Evolutionary conservation across 2,888 invertebrate genomes (phyloP).

Genomic region (Apodemia mormo): DNA sequence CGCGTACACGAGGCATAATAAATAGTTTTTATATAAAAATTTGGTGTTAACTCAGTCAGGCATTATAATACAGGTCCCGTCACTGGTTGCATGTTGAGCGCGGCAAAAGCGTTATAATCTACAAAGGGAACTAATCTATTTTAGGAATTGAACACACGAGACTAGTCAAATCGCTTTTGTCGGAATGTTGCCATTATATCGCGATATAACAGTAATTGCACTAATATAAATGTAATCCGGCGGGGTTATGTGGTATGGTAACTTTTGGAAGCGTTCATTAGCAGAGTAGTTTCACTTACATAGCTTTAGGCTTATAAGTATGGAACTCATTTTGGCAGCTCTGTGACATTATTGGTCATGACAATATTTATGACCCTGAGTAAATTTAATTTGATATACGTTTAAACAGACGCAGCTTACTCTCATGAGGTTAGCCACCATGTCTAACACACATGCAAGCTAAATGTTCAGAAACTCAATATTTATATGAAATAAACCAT

Average conservation of each 20-base stretch:
- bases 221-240: slow-evolving; percentile 36
- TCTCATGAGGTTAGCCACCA: neutral
- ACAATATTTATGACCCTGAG: neutral
- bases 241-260: slow-evolving; percentile 15
- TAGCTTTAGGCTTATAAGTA: neutral
- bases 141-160: slow-evolving; percentile 60
- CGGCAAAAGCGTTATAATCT: slow-evolving; percentile 44
- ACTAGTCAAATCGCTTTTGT: slow-evolving; percentile 54
- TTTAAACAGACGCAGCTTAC: neutral
- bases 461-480: no score
- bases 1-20: slow-evolving; percentile 43
- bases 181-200: slow-evolving; percentile 45
- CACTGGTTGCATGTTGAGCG: slow-evolving; percentile 45
- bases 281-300: neutral
- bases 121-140: slow-evolving; percentile 45
- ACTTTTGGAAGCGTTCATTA: slow-evolving; percentile 10
- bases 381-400: neutral
- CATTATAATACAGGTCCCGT: slow-evolving; percentile 67
- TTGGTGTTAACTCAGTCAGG: slow-evolving; percentile 73
- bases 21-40: slow-evolving; percentile 58
- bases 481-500: no score
- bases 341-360: neutral
- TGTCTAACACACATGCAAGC: no score
- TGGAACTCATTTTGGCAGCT: slow-evolving; percentile 15
- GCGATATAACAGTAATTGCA: slow-evolving; percentile 39